Percentiles rank a stretch among this genome's conserved stretches.
phyloP scores from a whole-genome alignment of 2,797 vertebrate species.

The Lagodon rhomboides region DNA sequence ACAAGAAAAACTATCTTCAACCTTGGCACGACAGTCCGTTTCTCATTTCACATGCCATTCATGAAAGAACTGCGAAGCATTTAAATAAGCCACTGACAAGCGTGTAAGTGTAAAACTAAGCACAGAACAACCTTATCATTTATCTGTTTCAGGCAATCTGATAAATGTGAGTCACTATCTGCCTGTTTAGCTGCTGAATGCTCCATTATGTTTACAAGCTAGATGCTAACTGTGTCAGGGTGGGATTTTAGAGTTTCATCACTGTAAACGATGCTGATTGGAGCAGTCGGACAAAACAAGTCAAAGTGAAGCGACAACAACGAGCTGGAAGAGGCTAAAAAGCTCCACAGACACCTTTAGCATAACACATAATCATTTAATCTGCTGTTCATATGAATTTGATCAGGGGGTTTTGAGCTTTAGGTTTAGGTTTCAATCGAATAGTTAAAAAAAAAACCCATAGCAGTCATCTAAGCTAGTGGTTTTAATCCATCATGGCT shows the following conservation, averaged over 20 bases:
- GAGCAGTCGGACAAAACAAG: too few relatives aligned
- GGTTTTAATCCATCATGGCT: too few relatives aligned
- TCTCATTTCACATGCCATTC: neutral
- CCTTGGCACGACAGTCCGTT: neutral
- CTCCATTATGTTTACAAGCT: neutral
- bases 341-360: neutral
- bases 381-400: too few relatives aligned
- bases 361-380: too few relatives aligned
- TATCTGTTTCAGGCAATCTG: neutral
- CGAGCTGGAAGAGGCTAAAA: neutral
- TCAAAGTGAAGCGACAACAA: neutral
- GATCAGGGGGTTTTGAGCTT: too few relatives aligned
- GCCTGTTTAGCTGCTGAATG: neutral
- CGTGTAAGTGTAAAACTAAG: neutral
- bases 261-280: too few relatives aligned
- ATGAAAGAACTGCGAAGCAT: neutral
- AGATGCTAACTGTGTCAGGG: too few relatives aligned
- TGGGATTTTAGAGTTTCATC: too few relatives aligned
- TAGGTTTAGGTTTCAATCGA: too few relatives aligned
- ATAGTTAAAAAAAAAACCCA: too few relatives aligned
- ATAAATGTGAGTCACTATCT: neutral
- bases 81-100: too few relatives aligned
- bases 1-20: neutral
- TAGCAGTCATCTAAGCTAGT: too few relatives aligned
- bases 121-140: neutral